Conservation (phyloP, 1,140 invertebrate genomes). For the Heliothis subflexa region DNA sequence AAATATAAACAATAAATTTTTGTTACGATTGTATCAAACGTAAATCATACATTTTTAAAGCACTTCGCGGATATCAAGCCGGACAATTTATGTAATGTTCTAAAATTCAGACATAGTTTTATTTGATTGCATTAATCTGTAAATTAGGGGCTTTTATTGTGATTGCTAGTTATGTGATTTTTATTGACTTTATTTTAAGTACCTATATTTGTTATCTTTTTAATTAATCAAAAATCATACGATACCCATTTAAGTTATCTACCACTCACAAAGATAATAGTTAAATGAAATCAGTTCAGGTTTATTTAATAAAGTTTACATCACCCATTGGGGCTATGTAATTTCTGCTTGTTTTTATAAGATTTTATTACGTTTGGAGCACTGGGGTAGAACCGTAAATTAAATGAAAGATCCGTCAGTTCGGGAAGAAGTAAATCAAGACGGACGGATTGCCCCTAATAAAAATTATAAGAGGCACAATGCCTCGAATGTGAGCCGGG, state of each 20-base stretch:
- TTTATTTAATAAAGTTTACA: constrained; percentile 43
- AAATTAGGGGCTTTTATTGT: background rate
- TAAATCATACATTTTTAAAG: constrained; percentile 58
- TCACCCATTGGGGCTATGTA: constrained; percentile 59
- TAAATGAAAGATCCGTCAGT: constrained; percentile 85
- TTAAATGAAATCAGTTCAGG: constrained; percentile 5
- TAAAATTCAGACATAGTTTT: background rate
- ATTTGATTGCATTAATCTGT: background rate
- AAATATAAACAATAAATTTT: constrained; percentile 67
- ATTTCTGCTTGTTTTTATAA: constrained; percentile 84
- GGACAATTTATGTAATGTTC: background rate
- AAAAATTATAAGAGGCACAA: constrained; percentile 86
- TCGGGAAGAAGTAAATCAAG: constrained; percentile 86
- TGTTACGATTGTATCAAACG: constrained; percentile 49
- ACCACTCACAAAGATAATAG: background rate
- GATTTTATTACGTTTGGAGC: constrained; percentile 82
- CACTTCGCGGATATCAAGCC: background rate
- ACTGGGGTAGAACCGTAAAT: constrained; percentile 83
- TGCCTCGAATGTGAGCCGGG: constrained; percentile 79
- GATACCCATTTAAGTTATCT: background rate
- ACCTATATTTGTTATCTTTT: background rate
- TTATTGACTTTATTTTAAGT: background rate
- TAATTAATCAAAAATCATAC: background rate
- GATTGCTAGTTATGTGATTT: background rate
- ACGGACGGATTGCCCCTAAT: constrained; percentile 85